These are phyloP conservation scores for Cherax quadricarinatus DNA, from an alignment of 1,140 invertebrate species.

Conservation along the genomic window DNA sequence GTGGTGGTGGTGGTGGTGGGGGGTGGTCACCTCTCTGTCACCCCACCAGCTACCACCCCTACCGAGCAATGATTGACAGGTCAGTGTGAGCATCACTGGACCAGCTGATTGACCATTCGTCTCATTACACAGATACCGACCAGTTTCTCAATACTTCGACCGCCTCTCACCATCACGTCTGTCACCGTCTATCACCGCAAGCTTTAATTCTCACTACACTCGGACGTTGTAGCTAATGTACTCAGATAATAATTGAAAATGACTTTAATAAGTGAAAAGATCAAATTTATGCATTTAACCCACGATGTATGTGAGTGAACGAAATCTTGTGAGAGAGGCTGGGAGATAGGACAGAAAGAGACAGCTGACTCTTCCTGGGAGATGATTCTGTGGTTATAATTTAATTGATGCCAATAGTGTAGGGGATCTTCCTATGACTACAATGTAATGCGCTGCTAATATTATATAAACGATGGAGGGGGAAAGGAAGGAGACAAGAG, in stretches of 20 bases:
- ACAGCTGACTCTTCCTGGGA: background rate
- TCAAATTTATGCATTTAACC: too few species aligned
- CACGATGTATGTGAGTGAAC: background rate
- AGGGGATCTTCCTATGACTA: background rate
- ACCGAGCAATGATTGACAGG: constrained; percentile 32
- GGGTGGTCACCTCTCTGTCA: too few species aligned
- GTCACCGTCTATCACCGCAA: too few species aligned
- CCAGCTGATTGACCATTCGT: constrained; percentile 24
- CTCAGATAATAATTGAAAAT: too few species aligned
- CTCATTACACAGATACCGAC: background rate
- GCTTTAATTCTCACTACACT: too few species aligned
- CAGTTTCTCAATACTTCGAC: background rate
- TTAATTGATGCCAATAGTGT: constrained; percentile 35
- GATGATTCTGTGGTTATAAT: constrained; percentile 48
- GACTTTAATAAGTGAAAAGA: too few species aligned
- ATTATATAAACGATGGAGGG: constrained; percentile 10
- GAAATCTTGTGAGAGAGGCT: background rate
- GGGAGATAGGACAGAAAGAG: background rate
- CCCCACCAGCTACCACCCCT: background rate
- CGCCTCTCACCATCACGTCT: too few species aligned
- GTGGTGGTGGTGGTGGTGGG: background rate
- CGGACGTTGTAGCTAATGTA: too few species aligned
- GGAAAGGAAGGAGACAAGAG: background rate
- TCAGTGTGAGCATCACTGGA: constrained; percentile 20
- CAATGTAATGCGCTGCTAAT: constrained; percentile 28